Conservation (phyloP, 2,888 invertebrate genomes). For the Tetanocera ferruginea region DNA sequence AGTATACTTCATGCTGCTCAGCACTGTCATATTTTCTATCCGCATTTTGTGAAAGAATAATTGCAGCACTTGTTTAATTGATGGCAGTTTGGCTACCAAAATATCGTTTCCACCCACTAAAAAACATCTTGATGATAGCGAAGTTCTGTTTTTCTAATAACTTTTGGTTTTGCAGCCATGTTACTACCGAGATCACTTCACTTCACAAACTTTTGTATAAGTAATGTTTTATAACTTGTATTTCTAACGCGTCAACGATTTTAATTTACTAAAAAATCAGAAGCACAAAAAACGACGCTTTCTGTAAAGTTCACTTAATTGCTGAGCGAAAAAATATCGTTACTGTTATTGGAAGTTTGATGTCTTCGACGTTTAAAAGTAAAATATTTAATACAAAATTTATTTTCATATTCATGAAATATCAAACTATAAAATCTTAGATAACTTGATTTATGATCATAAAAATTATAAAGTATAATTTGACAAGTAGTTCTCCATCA, state of each 20-base stretch:
- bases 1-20: neutral
- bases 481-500: no score
- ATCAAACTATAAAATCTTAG: no score
- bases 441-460: no score
- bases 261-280: neutral
- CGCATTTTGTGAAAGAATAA: neutral
- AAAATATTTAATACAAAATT: no score
- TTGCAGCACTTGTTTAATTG: neutral
- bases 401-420: no score
- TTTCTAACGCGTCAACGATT: neutral
- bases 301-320: no score
- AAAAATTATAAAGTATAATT: no score
- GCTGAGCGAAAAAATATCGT: no score
- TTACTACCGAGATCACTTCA: neutral
- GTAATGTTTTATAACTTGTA: neutral
- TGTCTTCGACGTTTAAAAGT: no score
- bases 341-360: no score
- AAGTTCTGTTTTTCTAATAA: neutral
- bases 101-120: neutral
- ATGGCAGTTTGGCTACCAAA: neutral
- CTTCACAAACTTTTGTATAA: neutral
- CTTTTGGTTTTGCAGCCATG: neutral
- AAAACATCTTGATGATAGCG: neutral
- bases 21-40: neutral
- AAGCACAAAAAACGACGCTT: no score